These are phyloP conservation scores for Thamnophis sirtalis DNA, from an alignment of 2,113 vertebrate genomes.

Conservation along the genomic window DNA sequence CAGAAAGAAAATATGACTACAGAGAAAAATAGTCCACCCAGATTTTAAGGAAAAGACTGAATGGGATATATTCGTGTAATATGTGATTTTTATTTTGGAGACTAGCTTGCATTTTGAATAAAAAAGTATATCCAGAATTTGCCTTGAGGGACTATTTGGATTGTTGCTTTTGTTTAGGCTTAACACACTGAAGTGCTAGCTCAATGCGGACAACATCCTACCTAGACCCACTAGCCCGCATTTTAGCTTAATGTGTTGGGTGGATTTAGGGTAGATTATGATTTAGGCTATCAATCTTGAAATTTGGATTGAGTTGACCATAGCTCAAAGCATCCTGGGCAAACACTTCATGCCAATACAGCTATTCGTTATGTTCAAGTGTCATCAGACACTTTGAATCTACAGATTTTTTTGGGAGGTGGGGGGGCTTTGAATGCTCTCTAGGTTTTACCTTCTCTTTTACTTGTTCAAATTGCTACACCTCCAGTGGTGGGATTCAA, in stretches of 20 bases:
- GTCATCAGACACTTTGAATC: rapidly evolving
- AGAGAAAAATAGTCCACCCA: neutral
- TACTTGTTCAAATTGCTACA: rapidly evolving
- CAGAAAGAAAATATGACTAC: neutral
- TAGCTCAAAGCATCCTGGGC: neutral
- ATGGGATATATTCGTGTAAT: neutral
- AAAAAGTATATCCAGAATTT: neutral
- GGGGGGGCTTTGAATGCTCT: neutral
- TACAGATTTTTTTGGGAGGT: conserved; percentile 12
- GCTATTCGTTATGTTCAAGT: neutral
- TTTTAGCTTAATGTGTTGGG: neutral
- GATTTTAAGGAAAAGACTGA: neutral
- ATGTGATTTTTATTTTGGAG: neutral
- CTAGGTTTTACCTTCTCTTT: neutral
- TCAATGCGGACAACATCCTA: neutral
- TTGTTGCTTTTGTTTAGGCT: neutral
- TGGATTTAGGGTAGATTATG: neutral
- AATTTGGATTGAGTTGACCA: neutral
- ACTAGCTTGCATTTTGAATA: neutral
- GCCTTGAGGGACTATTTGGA: neutral
- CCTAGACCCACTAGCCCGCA: neutral
- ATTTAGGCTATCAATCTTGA: neutral
- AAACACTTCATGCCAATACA: neutral
- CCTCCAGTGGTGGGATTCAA: no score
- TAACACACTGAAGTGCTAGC: neutral